Evolutionary conservation across 2,797 vertebrate species (phyloP).

Genomic region (Trachurus trachurus): DNA sequence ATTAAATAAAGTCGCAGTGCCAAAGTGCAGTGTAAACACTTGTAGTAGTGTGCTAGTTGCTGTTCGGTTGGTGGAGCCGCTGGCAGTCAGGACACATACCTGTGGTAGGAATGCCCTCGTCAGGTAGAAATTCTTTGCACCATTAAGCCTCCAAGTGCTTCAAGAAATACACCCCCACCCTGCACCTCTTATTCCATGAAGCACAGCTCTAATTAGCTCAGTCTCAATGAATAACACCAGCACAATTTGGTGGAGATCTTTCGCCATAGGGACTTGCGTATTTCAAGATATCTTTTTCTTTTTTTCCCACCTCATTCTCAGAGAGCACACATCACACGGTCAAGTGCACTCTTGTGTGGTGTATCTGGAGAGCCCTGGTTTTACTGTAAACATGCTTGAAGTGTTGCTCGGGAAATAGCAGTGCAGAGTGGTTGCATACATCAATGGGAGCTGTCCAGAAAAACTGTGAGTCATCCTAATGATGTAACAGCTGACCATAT

Average conservation of each 20-base stretch:
- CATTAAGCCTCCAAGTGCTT: constrained; percentile 69
- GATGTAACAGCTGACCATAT: constrained; percentile 45
- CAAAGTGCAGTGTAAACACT: constrained; percentile 74
- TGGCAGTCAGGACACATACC: constrained; percentile 64
- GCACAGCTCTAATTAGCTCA: constrained; percentile 72
- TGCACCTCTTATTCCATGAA: constrained; percentile 49
- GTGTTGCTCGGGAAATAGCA: constrained; percentile 54
- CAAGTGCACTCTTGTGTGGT: constrained; percentile 51
- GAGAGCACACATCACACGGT: constrained; percentile 51
- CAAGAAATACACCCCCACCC: constrained; percentile 37
- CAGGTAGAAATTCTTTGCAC: constrained; percentile 68
- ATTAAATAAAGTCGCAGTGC: constrained; percentile 23
- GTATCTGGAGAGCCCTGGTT: constrained; percentile 39
- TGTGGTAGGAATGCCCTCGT: constrained; percentile 61
- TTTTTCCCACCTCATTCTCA: constrained; percentile 41
- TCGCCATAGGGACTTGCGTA: constrained; percentile 35
- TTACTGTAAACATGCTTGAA: constrained; percentile 70
- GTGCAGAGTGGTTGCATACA: constrained; percentile 39
- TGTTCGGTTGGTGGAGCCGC: constrained; percentile 54
- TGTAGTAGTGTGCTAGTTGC: constrained; percentile 61
- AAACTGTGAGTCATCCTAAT: constrained; percentile 22
- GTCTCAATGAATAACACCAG: constrained; percentile 67
- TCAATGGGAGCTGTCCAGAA: constrained; percentile 37
- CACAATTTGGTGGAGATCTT: constrained; percentile 58
- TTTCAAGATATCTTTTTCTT: constrained; percentile 66